Conservation (phyloP, 2,888 invertebrate genomes). For the Micoletzkya japonica region DNA sequence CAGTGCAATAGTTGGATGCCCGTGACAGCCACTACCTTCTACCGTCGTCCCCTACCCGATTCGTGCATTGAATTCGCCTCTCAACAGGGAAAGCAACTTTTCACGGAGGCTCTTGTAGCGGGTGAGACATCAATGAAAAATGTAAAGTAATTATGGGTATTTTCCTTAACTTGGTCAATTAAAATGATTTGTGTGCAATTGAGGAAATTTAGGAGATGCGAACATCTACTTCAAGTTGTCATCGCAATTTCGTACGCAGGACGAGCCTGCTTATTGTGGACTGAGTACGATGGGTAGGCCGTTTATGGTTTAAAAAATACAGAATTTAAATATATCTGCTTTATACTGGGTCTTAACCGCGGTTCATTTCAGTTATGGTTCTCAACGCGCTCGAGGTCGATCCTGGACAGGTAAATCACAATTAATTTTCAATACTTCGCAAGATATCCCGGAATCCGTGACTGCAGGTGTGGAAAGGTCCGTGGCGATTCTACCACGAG, state of each 20-base stretch:
- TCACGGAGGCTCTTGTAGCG: slow-evolving; percentile 60
- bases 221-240: slow-evolving; percentile 65
- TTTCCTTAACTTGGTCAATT: not conserved
- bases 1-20: no score
- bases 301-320: not conserved
- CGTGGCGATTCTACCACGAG: slow-evolving; percentile 67
- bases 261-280: slow-evolving; percentile 67
- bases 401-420: slow-evolving; percentile 47
- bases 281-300: slow-evolving; percentile 64
- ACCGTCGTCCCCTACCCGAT: slow-evolving; percentile 63
- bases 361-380: slow-evolving; percentile 49
- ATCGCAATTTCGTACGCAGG: slow-evolving; percentile 66
- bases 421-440: not conserved
- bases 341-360: not conserved
- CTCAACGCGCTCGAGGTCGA: slow-evolving; percentile 66
- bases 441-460: not conserved
- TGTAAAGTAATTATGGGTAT: not conserved
- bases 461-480: slow-evolving; percentile 61
- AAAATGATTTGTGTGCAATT: not conserved
- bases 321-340: not conserved
- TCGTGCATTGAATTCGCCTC: slow-evolving; percentile 64
- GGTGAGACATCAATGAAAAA: slow-evolving; percentile 30
- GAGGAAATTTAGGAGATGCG: slow-evolving; percentile 56
- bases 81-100: slow-evolving; percentile 63
- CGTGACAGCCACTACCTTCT: slow-evolving; percentile 59